Percentiles rank a stretch among this genome's conserved stretches.
Evolutionary conservation across 2,113 vertebrate species (phyloP).

Genomic region (Gobio gobio): DNA sequence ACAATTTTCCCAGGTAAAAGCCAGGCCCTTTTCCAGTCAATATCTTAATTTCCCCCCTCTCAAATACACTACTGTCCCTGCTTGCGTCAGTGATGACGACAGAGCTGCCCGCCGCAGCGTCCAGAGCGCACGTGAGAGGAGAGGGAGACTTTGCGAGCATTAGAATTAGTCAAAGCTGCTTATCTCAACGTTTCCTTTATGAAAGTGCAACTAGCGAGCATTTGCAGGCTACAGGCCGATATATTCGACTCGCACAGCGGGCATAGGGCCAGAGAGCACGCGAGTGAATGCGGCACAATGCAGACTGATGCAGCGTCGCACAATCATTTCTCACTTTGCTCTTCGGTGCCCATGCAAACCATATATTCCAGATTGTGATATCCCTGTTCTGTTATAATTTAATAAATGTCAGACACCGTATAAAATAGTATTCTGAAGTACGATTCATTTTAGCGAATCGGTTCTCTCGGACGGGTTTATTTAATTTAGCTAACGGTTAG

Average conservation of each 20-base stretch:
- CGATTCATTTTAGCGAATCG: not conserved
- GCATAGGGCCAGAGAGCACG: not conserved
- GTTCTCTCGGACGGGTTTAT: not conserved
- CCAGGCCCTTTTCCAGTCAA: too few relatives aligned
- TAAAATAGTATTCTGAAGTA: not conserved
- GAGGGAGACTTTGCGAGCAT: slow-evolving; percentile 59
- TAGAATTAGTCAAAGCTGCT: slow-evolving; percentile 78
- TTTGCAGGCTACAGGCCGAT: slow-evolving; percentile 20
- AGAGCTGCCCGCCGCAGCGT: not conserved
- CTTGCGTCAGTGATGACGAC: slow-evolving; percentile 25
- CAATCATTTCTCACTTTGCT: not conserved
- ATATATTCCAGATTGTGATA: not conserved
- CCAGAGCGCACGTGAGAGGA: slow-evolving; percentile 49
- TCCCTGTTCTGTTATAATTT: not conserved
- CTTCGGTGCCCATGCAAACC: not conserved
- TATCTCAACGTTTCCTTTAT: slow-evolving; percentile 61
- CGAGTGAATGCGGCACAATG: slow-evolving; percentile 46
- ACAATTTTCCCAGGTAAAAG: too few relatives aligned
- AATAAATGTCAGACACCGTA: not conserved
- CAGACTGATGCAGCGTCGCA: not conserved
- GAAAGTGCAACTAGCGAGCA: slow-evolving; percentile 33
- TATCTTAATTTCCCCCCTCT: too few relatives aligned
- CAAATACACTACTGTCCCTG: not conserved
- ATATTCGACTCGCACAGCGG: not conserved
- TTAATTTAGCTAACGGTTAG: not conserved